Evolutionary conservation across 1,140 invertebrate genomes (phyloP).

Genomic region (Heliconius congener): DNA sequence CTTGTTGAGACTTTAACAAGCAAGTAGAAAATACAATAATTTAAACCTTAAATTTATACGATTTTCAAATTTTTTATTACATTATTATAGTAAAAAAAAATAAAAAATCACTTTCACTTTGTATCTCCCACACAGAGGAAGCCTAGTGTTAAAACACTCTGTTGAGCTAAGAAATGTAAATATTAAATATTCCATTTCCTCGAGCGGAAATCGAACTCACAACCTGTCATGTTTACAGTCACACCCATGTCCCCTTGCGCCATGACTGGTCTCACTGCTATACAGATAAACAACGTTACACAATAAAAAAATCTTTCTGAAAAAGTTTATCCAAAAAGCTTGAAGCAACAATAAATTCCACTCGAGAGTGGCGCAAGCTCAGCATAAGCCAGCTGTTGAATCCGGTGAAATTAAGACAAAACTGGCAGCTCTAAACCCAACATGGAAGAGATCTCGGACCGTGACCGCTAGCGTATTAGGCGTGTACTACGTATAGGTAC

Average conservation of each 20-base stretch:
- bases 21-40: slow-evolving; percentile 1
- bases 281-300: background rate
- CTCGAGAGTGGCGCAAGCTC: background rate
- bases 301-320: background rate
- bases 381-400: slow-evolving; percentile 8
- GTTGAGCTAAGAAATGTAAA: no score
- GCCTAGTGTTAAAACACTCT: no score
- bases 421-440: slow-evolving; percentile 28
- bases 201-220: no score
- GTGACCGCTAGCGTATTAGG: slow-evolving; percentile 35
- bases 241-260: no score
- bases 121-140: no score
- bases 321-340: background rate
- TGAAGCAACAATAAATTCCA: background rate
- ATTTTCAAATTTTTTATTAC: background rate
- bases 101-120: no score
- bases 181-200: no score
- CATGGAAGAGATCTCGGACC: slow-evolving; percentile 32
- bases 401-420: slow-evolving; percentile 27
- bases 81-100: background rate
- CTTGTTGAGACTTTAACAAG: slow-evolving; percentile 22
- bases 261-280: background rate
- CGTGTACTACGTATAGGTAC: background rate
- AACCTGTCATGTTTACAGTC: no score
- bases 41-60: background rate